A percentile compares a stretch with the other conserved stretches of the same genome.
These are phyloP conservation scores for Leptinotarsa tumamoca DNA, from an alignment of 2,888 invertebrate genomes.

Conservation along the genomic window DNA sequence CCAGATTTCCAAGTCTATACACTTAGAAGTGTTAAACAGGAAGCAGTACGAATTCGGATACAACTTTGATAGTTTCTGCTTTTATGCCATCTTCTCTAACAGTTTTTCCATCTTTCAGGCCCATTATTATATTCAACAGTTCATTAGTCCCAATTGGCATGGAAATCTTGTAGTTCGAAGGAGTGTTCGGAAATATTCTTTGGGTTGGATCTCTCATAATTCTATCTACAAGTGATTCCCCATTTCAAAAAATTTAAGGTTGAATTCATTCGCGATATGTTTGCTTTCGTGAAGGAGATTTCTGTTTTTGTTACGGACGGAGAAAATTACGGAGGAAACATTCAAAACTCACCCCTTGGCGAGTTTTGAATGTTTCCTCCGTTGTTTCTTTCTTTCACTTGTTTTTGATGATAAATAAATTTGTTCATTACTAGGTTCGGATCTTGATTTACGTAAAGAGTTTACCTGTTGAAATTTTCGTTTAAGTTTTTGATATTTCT, in stretches of 20 bases:
- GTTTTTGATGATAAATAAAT: slow-evolving; percentile 1
- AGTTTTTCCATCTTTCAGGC: slow-evolving; percentile 21
- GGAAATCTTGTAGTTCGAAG: background rate
- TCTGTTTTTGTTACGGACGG: slow-evolving; percentile 15
- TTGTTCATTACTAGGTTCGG: slow-evolving; percentile 6
- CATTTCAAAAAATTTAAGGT: slow-evolving; percentile 6
- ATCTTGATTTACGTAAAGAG: background rate
- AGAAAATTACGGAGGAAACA: background rate
- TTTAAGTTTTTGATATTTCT: slow-evolving; percentile 3
- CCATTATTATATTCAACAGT: slow-evolving; percentile 7
- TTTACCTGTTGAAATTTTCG: slow-evolving; percentile 22
- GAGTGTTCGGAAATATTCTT: background rate
- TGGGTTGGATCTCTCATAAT: slow-evolving; percentile 17
- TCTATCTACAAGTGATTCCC: slow-evolving; percentile 6
- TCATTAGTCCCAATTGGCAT: background rate
- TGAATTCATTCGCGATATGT: slow-evolving; percentile 15
- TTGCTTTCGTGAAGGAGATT: slow-evolving; percentile 2
- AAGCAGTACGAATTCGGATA: slow-evolving; percentile 15
- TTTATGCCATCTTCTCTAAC: slow-evolving; percentile 8
- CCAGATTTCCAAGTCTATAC: slow-evolving; percentile 23
- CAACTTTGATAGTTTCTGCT: slow-evolving; percentile 22
- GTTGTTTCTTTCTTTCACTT: slow-evolving; percentile 2
- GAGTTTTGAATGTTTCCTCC: slow-evolving; percentile 9
- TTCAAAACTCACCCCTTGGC: background rate
- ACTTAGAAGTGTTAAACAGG: slow-evolving; percentile 12